phyloP scores from a whole-genome alignment of 2,113 vertebrate species.

The Cheilinus undulatus region DNA sequence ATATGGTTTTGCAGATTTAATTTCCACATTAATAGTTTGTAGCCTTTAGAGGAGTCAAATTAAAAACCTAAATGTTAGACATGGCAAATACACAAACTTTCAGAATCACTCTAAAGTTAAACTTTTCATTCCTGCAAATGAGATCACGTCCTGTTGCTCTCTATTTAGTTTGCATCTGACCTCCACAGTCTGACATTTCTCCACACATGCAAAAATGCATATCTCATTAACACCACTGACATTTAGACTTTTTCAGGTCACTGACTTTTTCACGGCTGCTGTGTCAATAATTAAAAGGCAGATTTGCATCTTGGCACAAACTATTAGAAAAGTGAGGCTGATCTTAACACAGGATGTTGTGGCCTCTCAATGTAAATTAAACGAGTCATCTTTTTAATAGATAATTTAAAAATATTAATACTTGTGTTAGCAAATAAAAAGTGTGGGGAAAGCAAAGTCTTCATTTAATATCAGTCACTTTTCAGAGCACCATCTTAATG shows the following conservation, averaged over 20 bases:
- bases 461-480: too few relatives aligned
- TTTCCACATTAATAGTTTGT: too few relatives aligned
- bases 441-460: too few relatives aligned
- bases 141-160: constrained; percentile 21
- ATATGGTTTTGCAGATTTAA: too few relatives aligned
- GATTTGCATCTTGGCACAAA: neutral
- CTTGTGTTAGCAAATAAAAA: too few relatives aligned
- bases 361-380: neutral
- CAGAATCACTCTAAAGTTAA: constrained; percentile 10
- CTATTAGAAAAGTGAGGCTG: constrained; percentile 21
- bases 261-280: constrained; percentile 8
- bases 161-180: constrained; percentile 8
- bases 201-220: constrained; percentile 23
- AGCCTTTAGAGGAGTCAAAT: too few relatives aligned
- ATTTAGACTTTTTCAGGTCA: constrained; percentile 31
- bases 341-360: neutral
- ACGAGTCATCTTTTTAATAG: too few relatives aligned
- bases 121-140: constrained; percentile 15
- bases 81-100: neutral
- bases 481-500: too few relatives aligned
- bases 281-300: constrained; percentile 31
- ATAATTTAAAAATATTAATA: too few relatives aligned
- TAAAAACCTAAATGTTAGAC: too few relatives aligned
- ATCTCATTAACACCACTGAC: constrained; percentile 51
- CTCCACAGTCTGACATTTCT: constrained; percentile 38